A percentile compares a stretch with the other conserved stretches of the same genome.
Conservation (phyloP, 1,140 invertebrate species). For the Hydropsyche tenuis region DNA sequence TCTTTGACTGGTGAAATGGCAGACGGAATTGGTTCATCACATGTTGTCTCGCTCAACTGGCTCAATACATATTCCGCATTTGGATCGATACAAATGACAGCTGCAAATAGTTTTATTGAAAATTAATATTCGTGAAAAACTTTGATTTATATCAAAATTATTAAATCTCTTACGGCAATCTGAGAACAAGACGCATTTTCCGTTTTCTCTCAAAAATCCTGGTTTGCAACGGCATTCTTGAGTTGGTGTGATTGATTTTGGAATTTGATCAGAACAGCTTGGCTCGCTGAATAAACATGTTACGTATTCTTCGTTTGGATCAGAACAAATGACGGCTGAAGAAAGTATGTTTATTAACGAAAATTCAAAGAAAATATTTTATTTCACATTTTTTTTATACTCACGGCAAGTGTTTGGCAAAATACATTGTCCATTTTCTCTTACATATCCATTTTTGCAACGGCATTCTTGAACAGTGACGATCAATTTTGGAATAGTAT, state of each 20-base stretch:
- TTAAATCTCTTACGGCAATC: constrained; percentile 23
- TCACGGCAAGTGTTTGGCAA: constrained; percentile 12
- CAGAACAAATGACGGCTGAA: constrained; percentile 4
- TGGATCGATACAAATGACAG: constrained; percentile 5
- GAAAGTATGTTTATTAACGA: neutral
- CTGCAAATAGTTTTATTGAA: constrained; percentile 8
- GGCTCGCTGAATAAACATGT: neutral
- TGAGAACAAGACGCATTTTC: neutral
- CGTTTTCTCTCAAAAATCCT: constrained; percentile 2
- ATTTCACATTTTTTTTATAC: neutral
- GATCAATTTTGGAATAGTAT: neutral
- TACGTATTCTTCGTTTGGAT: constrained; percentile 25
- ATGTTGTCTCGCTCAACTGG: constrained; percentile 11
- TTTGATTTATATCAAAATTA: neutral
- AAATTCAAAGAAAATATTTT: neutral
- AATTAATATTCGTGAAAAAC: neutral
- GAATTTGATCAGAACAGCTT: neutral
- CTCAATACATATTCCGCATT: constrained; percentile 21
- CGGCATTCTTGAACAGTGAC: constrained; percentile 12
- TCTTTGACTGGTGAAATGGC: neutral
- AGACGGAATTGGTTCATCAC: neutral
- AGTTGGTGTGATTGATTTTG: neutral
- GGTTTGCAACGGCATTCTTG: constrained; percentile 22
- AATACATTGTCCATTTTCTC: constrained; percentile 17
- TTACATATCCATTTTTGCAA: constrained; percentile 27